Evolutionary conservation across 2,113 vertebrate species (phyloP).

Genomic region (Ptilonorhynchus violaceus): DNA sequence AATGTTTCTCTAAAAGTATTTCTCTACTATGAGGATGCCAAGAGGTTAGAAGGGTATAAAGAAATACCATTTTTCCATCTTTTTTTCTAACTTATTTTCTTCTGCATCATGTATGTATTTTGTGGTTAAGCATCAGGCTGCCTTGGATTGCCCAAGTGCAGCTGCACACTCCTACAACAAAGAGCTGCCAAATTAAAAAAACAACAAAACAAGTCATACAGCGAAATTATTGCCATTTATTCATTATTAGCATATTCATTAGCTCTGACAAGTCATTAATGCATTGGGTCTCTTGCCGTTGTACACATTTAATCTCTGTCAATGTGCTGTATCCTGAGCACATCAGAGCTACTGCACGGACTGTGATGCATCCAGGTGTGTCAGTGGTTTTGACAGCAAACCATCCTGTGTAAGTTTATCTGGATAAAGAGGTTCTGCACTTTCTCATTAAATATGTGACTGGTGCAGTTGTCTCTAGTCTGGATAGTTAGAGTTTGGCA

Average conservation of each 20-base stretch:
- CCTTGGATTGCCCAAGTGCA: background rate
- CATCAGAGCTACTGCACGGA: background rate
- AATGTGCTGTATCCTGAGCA: background rate
- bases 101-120: background rate
- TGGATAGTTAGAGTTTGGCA: background rate
- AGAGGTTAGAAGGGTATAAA: background rate
- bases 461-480: background rate
- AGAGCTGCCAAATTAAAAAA: background rate
- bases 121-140: background rate
- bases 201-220: background rate
- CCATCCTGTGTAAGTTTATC: background rate
- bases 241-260: background rate
- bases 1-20: background rate
- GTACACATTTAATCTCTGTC: background rate
- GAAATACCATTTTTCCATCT: accelerated
- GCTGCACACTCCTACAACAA: background rate
- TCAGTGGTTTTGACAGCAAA: background rate
- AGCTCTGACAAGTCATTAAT: background rate
- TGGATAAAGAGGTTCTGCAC: background rate
- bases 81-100: background rate
- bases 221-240: background rate
- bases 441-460: background rate
- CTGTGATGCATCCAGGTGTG: background rate
- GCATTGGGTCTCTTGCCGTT: background rate
- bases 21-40: background rate